Evolutionary conservation across 2,113 vertebrate genomes (phyloP), one percentile per base, ranked within the genome.

Genomic region (Myotis yumanensis): DNA sequence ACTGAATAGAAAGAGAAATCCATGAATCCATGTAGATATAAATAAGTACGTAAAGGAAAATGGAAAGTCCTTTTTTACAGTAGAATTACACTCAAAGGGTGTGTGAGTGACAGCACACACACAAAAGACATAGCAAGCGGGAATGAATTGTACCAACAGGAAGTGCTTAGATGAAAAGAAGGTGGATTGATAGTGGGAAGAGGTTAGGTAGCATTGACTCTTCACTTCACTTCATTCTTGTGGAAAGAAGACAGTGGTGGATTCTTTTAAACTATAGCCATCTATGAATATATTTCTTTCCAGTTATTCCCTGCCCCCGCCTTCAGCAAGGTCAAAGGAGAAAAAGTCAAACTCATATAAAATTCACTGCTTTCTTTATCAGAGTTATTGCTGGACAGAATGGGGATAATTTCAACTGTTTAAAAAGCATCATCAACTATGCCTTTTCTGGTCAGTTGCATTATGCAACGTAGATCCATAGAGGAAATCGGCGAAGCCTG

Each of bases 71-170:
- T 90, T 95, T 81, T 62, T 92, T 72, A 69, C 6, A 57, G 62
- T 25, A 95, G 54, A 93, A 79, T 79, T 91, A 90, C 32, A 89
- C 23, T 80, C 57, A 35, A 76, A 76, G 28, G 92, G n/a, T 22
- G 20, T 62, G 48, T 84, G 54, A 86, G 14, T 54, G 40, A 46
- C 3, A 66, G 4, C 10, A 35, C 0, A n/a, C n/a, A 62, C n/a
- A 62, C 28, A 0, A 59, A 72, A 83, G 77, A 73, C 37, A 88
- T 76, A 88, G 18, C 3, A 79, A 51, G 52, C 6, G 18, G 54
- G 2, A 79, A 79, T 23, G 48, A 46, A 73, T 11, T 57, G 10
- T 43, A 51, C 40, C 46, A 86, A 62, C 15, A 46, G 14, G 23
- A 83, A 40, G 72, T 3, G 2, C 48, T 75, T 48, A 23, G n/a